These are phyloP conservation scores for Oryzaephilus surinamensis DNA, from an alignment of 1,140 invertebrate species.

Conservation along the genomic window DNA sequence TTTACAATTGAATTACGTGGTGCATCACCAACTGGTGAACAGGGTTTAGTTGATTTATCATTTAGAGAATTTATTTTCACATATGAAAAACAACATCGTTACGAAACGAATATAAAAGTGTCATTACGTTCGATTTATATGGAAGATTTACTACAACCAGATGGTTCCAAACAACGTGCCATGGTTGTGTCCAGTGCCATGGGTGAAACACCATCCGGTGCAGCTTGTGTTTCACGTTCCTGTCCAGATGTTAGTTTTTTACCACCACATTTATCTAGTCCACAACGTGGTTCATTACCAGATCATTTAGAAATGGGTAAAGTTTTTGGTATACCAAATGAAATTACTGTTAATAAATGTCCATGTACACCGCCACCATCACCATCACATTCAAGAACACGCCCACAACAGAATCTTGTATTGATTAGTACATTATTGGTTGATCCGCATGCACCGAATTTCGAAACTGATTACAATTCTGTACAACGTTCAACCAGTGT, in stretches of 20 bases:
- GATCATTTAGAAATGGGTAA: conserved; percentile 53
- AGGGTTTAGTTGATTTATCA: conserved; percentile 67
- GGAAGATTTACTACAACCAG: conserved; percentile 74
- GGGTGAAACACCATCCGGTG: conserved; percentile 36
- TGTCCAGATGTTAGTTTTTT: conserved; percentile 63
- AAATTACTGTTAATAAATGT: conserved; percentile 22
- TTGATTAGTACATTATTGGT: conserved; percentile 49
- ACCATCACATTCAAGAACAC: conserved; percentile 33
- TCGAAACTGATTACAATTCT: conserved; percentile 44
- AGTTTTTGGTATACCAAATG: conserved; percentile 30
- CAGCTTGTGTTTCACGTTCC: conserved; percentile 63
- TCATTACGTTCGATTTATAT: conserved; percentile 72
- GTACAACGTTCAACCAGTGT: conserved; percentile 46
- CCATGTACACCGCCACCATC: conserved; percentile 67
- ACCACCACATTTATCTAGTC: conserved; percentile 21
- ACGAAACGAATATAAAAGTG: conserved; percentile 63
- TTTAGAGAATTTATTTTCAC: conserved; percentile 71
- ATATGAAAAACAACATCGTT: conserved; percentile 53
- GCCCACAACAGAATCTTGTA: conserved; percentile 40
- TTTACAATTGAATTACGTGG: conserved; percentile 62
- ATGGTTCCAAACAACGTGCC: conserved; percentile 64
- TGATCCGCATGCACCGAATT: conserved; percentile 47
- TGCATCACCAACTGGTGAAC: conserved; percentile 50
- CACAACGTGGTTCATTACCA: conserved; percentile 49
- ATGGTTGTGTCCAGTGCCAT: conserved; percentile 58